A percentile compares a stretch with the other conserved stretches of the same genome.
These are phyloP conservation scores for Melitaea cinxia DNA, from an alignment of 1,140 invertebrate species.

Conservation along the genomic window DNA sequence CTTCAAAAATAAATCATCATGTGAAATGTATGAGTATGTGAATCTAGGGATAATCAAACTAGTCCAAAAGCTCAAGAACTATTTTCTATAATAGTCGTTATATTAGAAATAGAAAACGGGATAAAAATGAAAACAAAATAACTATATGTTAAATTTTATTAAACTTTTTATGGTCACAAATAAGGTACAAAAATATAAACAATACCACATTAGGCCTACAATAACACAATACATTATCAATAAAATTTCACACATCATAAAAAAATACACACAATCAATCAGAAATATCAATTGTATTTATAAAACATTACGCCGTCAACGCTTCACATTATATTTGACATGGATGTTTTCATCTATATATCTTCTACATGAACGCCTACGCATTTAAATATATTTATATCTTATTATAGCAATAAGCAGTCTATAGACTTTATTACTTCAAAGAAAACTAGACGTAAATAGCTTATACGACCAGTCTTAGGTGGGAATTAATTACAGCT, in stretches of 20 bases:
- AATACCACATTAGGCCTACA: constrained; percentile 4
- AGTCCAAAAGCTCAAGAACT: too few relatives aligned
- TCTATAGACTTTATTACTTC: too few relatives aligned
- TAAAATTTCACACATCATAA: constrained; percentile 2
- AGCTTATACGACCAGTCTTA: too few relatives aligned
- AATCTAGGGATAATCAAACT: too few relatives aligned
- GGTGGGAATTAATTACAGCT: too few relatives aligned
- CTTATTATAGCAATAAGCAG: too few relatives aligned
- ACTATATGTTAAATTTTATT: constrained; percentile 6
- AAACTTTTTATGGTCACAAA: constrained; percentile 21
- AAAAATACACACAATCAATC: not conserved
- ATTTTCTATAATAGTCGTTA: too few relatives aligned
- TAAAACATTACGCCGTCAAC: constrained; percentile 1
- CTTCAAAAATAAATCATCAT: too few relatives aligned
- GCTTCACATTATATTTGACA: not conserved
- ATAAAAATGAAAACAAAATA: not conserved
- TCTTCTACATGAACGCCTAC: not conserved
- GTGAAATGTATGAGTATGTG: too few relatives aligned
- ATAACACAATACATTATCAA: constrained; percentile 1
- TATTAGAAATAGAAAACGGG: not conserved
- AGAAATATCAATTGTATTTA: constrained; percentile 2
- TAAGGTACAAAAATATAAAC: constrained; percentile 14
- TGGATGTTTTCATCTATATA: not conserved
- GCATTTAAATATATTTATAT: too few relatives aligned
- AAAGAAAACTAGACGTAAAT: too few relatives aligned